Base-by-base conservation (phyloP, 2,888 invertebrate genomes). In the Lithophane leautieri region DNA sequence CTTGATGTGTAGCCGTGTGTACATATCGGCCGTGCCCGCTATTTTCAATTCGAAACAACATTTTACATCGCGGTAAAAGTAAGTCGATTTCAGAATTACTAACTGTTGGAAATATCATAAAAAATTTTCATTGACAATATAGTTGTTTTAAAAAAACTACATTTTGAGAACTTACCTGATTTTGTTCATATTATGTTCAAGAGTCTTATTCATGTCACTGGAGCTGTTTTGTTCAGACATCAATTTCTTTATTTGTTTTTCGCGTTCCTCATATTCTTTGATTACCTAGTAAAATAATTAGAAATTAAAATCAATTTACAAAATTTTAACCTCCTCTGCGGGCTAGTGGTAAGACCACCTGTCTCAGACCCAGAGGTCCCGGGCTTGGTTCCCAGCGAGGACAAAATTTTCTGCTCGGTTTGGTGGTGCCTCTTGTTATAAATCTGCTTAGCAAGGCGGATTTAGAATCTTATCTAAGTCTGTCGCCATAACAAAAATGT, bases 241-340 rank as follows among this genome's bases (percentile, higher is more conserved):
- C 19, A 98, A 89, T 2, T 92, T 90, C 1, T 96, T 93, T 28
- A 98, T 97, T 50, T 94, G 90, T 50, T 91, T 94, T 82, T 97
- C 94, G 0, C 97, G 94, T 22, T 96, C 94, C 75, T 98, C 97
- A 88, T 97, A 98, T 76, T 98, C 97, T 80, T 94, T 93, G 1
- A 97, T 89, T n/a, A 97, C 92, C 97, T 98, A 42, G 14, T 28
- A 9, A 56, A 58, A 28, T 0, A 58, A 58, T 58, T 28, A 8
- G 3, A 58, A 28, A 58, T 54, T 54, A 25, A 12, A 47, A 50
- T 19, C 7, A 34, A 34, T 34, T 34, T 34, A 34, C 34, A 6
- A 34, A 34, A 34, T 34, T 34, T 34, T 34, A 34, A 34, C 34
- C 34, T 0, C 34, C 34, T 34, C 34, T 6, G 34, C 6, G 34